phyloP scores from a whole-genome alignment of 2,888 invertebrate genomes.

The Monoplex corrugatus region DNA sequence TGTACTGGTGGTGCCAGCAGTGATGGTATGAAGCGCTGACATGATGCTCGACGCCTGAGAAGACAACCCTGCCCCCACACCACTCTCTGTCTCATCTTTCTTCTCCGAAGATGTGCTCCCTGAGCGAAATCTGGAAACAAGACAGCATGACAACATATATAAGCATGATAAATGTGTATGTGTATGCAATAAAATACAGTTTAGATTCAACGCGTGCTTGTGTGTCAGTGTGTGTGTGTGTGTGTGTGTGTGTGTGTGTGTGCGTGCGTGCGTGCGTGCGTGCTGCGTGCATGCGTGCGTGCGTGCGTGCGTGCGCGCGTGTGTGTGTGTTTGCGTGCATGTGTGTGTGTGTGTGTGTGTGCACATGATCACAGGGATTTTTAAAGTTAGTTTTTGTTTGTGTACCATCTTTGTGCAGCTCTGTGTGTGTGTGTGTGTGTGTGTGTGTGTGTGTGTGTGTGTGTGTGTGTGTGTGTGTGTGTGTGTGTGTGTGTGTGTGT shows the following conservation, averaged over 20 bases:
- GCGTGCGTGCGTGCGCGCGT: background rate
- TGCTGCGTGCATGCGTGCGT: background rate
- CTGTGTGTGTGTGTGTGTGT: background rate
- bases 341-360: background rate
- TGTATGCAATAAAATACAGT: background rate
- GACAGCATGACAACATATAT: background rate
- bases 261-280: too few species aligned
- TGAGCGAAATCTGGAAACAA: slow-evolving; percentile 21
- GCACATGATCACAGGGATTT: too few species aligned
- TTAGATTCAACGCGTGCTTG: background rate
- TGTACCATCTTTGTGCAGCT: too few species aligned
- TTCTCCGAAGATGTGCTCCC: slow-evolving; percentile 1
- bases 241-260: background rate
- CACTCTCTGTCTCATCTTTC: background rate
- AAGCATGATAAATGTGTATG: background rate
- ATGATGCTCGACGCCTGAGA: background rate
- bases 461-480: background rate
- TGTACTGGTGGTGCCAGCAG: background rate
- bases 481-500: background rate
- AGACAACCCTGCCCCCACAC: background rate
- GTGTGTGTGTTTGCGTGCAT: background rate
- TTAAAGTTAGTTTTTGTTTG: too few species aligned
- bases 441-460: background rate
- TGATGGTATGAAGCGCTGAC: background rate
- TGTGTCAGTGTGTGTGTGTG: background rate